phyloP scores from a whole-genome alignment of 1,140 invertebrate genomes.

The Drosophila auraria region DNA sequence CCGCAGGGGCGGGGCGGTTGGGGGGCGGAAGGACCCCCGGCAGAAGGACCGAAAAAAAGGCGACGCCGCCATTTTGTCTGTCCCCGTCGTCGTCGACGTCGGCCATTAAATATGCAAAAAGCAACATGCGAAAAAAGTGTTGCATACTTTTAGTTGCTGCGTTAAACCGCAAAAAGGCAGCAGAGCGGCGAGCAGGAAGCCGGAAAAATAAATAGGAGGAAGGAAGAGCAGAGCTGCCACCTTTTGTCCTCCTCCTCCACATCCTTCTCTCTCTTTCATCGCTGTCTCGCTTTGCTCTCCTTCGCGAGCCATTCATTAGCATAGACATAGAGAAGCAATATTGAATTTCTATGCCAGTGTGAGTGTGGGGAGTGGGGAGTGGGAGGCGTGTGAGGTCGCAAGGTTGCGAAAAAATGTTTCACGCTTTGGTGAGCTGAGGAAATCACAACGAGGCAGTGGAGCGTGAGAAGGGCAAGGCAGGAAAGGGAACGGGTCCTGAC shows the following conservation, averaged over 20 bases:
- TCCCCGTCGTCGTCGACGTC: slow-evolving; percentile 31
- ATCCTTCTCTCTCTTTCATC: background rate
- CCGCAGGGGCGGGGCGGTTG: slow-evolving; percentile 41
- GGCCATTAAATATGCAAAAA: slow-evolving; percentile 81
- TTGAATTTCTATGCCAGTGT: slow-evolving; percentile 73
- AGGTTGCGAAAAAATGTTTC: slow-evolving; percentile 79
- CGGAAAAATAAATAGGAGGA: slow-evolving; percentile 77
- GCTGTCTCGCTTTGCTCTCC: background rate
- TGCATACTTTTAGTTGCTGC: slow-evolving; percentile 82
- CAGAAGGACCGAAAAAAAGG: slow-evolving; percentile 21
- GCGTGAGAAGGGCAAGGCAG: slow-evolving; percentile 40
- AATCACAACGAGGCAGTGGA: slow-evolving; percentile 59
- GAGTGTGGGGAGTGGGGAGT: slow-evolving; percentile 6
- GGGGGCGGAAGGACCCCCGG: background rate
- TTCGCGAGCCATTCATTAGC: slow-evolving; percentile 75
- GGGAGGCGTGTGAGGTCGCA: slow-evolving; percentile 53
- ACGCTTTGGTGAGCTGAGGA: slow-evolving; percentile 61
- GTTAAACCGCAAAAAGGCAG: slow-evolving; percentile 80
- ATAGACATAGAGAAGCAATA: slow-evolving; percentile 77
- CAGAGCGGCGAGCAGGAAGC: slow-evolving; percentile 64
- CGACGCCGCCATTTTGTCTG: slow-evolving; percentile 76
- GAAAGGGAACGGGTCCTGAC: slow-evolving; percentile 21
- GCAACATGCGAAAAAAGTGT: slow-evolving; percentile 81
- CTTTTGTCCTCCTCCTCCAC: background rate
- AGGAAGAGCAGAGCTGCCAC: slow-evolving; percentile 4